Percentiles rank a stretch among this genome's conserved stretches.
Conservation (phyloP, 2,113 vertebrate genomes). For the Nyctereutes procyonoides region DNA sequence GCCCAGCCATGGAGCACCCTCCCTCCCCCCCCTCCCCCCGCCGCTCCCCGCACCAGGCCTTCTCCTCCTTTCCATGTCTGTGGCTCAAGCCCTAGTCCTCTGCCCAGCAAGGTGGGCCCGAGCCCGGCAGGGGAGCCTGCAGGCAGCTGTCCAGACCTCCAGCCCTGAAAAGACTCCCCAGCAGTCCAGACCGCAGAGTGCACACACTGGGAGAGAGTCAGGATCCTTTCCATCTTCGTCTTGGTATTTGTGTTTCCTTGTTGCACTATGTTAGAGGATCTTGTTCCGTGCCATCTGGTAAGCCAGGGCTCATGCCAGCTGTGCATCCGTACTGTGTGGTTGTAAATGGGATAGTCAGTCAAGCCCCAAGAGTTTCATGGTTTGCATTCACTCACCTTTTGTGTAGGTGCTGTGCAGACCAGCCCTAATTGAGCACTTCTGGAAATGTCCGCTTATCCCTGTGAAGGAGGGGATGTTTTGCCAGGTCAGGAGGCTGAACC, state of each 20-base stretch:
- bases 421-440: not conserved
- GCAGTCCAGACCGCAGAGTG: not conserved
- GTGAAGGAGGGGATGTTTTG: not conserved
- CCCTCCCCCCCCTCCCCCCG: too few species aligned
- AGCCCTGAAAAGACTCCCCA: not conserved
- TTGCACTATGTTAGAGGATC: not conserved
- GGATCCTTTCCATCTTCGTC: not conserved
- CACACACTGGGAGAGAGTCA: accelerated
- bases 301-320: not conserved
- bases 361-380: not conserved
- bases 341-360: not conserved
- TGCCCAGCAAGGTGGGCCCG: not conserved
- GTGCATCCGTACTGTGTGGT: accelerated
- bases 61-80: not conserved
- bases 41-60: not conserved
- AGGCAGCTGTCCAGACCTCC: not conserved
- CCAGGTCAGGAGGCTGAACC: not conserved
- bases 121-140: not conserved
- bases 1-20: not conserved
- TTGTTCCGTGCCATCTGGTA: accelerated
- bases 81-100: not conserved
- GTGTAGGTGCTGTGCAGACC: not conserved
- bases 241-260: not conserved
- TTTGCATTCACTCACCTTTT: not conserved
- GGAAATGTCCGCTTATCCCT: not conserved